Base-by-base conservation (phyloP, 1,140 invertebrate genomes). In the Dermatophagoides farinae region DNA sequence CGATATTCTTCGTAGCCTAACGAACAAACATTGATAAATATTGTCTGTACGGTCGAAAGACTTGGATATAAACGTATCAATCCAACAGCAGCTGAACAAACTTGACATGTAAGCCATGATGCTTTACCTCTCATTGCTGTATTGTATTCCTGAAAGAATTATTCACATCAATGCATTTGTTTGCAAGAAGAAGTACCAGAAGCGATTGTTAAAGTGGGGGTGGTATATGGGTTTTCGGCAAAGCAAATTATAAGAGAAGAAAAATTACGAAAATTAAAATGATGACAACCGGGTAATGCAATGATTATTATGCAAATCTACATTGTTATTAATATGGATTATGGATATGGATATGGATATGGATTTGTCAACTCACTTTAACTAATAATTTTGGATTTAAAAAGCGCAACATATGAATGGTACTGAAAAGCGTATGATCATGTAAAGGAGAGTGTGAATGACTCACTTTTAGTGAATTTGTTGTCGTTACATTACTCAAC, bases 61-160 rank as follows among this genome's bases (percentile, higher is more conserved):
- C 25, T 55, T 23, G 53, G 53, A 23, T 55, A 55, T 18, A 55
- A 23, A 23, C 53, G 53, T 11, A 55, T 55, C 1, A 55, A 4
- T 11, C 14, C 23, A 14, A 55, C 31, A 16, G 53, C 53, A 1
- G 25, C 39, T 11, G 53, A 55, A 25, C 53, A 55, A 5, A 55
- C 4, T 55, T 55, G 14, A 55, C 53, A 55, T 20, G 53, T 55
- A 5, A 55, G 39, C 53, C 53, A 55, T 18, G 53, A 55, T 20
- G 53, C 53, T 25, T 55, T 38, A 38, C 53, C 53, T n/a, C 41
- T 14, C 1, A 55, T 11, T n/a, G 53, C 23, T 5, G 14, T 55
- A 25, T 55, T 31, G 8, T 31, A 31, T 31, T 31, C 31, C 31
- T 31, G n/a, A n/a, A n/a, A n/a, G n/a, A n/a, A n/a, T n/a, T n/a